Evolutionary conservation across 2,113 vertebrate genomes (phyloP).

Genomic region (Cathartes aura): DNA sequence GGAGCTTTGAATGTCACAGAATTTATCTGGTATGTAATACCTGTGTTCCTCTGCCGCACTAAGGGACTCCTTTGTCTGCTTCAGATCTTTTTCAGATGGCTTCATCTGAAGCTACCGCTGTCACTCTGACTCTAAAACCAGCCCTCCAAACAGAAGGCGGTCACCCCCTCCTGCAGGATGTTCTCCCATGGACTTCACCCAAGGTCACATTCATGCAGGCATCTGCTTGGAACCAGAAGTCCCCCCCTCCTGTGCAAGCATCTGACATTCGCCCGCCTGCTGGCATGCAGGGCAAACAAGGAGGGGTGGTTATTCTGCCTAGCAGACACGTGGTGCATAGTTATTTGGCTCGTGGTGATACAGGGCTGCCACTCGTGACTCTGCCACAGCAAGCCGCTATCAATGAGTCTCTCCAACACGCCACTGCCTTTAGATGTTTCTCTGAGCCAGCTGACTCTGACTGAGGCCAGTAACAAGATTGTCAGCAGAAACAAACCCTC

Average conservation of each 20-base stretch:
- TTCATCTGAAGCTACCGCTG: background rate
- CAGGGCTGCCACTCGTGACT: background rate
- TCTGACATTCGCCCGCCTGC: background rate
- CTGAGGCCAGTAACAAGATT: background rate
- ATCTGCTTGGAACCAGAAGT: background rate
- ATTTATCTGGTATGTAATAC: background rate
- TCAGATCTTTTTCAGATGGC: background rate
- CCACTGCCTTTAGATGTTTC: background rate
- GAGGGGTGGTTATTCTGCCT: background rate
- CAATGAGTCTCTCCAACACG: background rate
- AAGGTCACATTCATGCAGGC: background rate
- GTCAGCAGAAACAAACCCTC: background rate
- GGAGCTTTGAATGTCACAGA: background rate
- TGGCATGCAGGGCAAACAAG: no score
- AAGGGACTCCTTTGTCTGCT: background rate
- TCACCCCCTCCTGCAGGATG: fast-evolving
- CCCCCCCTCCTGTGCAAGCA: background rate
- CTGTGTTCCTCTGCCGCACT: background rate
- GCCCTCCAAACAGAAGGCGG: background rate
- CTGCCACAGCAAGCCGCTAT: background rate
- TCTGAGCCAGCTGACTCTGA: background rate
- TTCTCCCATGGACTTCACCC: background rate
- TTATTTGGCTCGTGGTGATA: background rate
- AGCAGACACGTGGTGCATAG: fast-evolving
- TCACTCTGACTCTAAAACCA: background rate